Conservation (phyloP, 1,140 invertebrate genomes). For the Wiebesia pumilae region DNA sequence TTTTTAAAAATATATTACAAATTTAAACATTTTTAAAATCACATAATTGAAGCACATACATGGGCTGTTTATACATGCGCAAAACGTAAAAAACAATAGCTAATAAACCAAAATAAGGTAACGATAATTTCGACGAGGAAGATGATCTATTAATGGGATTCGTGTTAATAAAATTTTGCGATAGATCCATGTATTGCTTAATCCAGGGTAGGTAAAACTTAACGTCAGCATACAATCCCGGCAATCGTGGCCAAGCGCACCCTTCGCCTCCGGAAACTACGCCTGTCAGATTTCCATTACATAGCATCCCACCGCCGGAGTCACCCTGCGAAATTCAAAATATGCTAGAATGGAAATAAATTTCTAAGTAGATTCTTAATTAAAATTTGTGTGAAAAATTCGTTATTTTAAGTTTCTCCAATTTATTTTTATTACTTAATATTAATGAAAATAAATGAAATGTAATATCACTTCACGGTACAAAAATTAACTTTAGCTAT, state of each 20-base stretch:
- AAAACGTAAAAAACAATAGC: background rate
- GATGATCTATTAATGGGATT: background rate
- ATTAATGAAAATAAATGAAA: too few relatives aligned
- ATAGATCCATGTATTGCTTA: conserved; percentile 29
- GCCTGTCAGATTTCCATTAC: conserved; percentile 59
- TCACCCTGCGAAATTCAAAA: conserved; percentile 48
- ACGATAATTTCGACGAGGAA: background rate
- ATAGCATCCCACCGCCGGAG: conserved; percentile 53
- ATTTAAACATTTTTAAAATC: too few relatives aligned
- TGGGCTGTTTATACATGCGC: background rate
- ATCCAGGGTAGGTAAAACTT: conserved; percentile 37
- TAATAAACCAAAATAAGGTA: background rate
- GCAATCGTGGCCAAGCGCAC: conserved; percentile 71
- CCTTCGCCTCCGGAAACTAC: conserved; percentile 74
- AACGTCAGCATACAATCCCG: conserved; percentile 76
- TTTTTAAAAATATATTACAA: too few relatives aligned
- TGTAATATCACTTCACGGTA: too few relatives aligned
- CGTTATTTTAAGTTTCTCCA: background rate
- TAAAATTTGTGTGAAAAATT: background rate
- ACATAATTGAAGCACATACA: too few relatives aligned
- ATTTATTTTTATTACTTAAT: background rate
- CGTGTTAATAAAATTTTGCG: background rate
- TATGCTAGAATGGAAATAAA: background rate
- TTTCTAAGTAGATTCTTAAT: background rate
- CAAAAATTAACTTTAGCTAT: too few relatives aligned